Evolutionary conservation across 2,888 invertebrate species (phyloP).

Genomic region (Stictocephala bisonia): DNA sequence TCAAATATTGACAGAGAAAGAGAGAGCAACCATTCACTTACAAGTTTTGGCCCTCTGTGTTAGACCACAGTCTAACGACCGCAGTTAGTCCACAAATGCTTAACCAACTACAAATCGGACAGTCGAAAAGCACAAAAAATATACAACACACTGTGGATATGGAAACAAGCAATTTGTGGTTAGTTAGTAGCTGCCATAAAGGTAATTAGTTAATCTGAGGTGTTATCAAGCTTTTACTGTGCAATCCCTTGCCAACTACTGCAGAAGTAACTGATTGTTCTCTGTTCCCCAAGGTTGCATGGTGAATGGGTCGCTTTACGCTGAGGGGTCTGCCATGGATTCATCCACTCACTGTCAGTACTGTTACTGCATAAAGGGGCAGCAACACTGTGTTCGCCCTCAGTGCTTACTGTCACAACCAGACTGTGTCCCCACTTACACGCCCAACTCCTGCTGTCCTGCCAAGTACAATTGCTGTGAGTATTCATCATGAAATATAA

Average conservation of each 20-base stretch:
- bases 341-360: slow-evolving; percentile 84
- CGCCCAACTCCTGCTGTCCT: slow-evolving; percentile 81
- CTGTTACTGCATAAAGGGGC: slow-evolving; percentile 84
- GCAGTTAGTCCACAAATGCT: no score
- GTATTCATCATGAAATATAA: no score
- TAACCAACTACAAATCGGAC: no score
- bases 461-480: slow-evolving; percentile 78
- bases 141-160: no score
- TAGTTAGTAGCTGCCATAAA: background rate
- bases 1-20: no score
- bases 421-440: slow-evolving; percentile 75
- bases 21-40: no score
- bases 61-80: no score
- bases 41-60: no score
- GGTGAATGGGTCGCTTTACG: slow-evolving; percentile 77
- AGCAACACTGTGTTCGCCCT: slow-evolving; percentile 81
- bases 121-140: no score
- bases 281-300: slow-evolving; percentile 80
- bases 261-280: background rate
- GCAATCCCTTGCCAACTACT: background rate
- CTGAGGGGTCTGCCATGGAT: slow-evolving; percentile 86
- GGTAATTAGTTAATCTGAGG: background rate
- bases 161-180: no score
- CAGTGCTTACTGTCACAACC: slow-evolving; percentile 80
- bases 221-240: background rate